phyloP scores from a whole-genome alignment of 2,797 vertebrate species.

The Emys orbicularis region DNA sequence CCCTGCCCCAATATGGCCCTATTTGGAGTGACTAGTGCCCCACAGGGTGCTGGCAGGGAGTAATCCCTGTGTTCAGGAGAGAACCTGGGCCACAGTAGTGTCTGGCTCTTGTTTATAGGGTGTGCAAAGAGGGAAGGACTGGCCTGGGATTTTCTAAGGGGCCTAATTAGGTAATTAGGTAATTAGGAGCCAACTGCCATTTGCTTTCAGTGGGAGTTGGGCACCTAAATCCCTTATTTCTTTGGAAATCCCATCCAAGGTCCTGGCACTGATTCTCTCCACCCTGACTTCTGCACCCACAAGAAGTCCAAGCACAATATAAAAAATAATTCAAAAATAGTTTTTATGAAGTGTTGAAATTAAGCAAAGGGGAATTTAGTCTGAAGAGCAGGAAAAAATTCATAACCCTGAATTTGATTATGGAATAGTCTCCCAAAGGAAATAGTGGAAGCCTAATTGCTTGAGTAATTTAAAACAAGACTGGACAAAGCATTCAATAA shows the following conservation, averaged over 20 bases:
- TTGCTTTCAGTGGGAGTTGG: neutral
- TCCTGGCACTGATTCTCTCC: neutral
- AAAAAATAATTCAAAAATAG: neutral
- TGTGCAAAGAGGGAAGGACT: neutral
- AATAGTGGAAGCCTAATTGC: constrained; percentile 39
- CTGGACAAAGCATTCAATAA: constrained; percentile 43
- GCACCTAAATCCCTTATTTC: neutral
- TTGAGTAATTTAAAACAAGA: constrained; percentile 67
- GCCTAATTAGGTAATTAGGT: too few relatives aligned
- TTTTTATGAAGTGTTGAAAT: neutral
- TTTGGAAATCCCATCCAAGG: neutral
- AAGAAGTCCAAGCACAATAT: neutral
- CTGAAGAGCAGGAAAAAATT: constrained; percentile 11
- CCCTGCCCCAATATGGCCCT: neutral
- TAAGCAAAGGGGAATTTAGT: constrained; percentile 29
- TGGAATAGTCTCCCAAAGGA: constrained; percentile 38
- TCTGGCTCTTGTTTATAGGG: neutral
- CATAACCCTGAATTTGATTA: constrained; percentile 7
- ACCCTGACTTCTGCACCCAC: neutral
- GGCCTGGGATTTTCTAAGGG: neutral
- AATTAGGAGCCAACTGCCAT: neutral
- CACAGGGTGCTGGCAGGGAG: accelerated
- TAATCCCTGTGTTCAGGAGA: neutral
- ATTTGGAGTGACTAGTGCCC: neutral
- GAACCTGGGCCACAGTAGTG: neutral